Evolutionary conservation across 1,140 invertebrate genomes (phyloP).

Genomic region (Procambarus virginalis): DNA sequence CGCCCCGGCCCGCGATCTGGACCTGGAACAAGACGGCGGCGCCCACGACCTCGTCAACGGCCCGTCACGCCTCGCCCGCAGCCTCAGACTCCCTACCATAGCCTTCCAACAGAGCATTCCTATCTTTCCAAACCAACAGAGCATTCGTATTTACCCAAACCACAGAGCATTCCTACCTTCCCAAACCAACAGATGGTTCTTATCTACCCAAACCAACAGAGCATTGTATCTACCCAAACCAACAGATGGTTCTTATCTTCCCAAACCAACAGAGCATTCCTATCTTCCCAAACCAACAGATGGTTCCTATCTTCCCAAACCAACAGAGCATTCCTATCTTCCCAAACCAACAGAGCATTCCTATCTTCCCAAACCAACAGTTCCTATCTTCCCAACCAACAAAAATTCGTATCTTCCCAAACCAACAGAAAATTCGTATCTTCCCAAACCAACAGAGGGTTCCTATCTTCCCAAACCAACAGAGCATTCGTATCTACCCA

Average conservation of each 20-base stretch:
- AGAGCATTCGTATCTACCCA: too few species aligned
- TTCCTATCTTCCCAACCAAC: too few species aligned
- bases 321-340: not conserved
- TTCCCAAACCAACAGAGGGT: too few species aligned
- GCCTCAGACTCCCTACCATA: not conserved
- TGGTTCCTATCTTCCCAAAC: not conserved
- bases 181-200: not conserved
- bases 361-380: not conserved
- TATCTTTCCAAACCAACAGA: not conserved
- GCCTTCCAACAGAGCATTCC: not conserved
- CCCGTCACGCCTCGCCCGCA: not conserved
- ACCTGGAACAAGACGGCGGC: not conserved
- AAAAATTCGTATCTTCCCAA: too few species aligned
- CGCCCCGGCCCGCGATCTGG: not conserved
- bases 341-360: not conserved
- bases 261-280: not conserved
- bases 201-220: conserved; percentile 7
- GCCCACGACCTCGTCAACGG: conserved; percentile 12
- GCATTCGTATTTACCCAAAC: not conserved
- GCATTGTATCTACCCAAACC: too few species aligned
- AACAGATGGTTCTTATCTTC: too few species aligned
- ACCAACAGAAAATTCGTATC: too few species aligned
- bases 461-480: too few species aligned
- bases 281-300: conserved; percentile 2
- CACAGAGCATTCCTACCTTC: not conserved